Conservation (phyloP, 2,113 vertebrate species). For the Laticauda colubrina region DNA sequence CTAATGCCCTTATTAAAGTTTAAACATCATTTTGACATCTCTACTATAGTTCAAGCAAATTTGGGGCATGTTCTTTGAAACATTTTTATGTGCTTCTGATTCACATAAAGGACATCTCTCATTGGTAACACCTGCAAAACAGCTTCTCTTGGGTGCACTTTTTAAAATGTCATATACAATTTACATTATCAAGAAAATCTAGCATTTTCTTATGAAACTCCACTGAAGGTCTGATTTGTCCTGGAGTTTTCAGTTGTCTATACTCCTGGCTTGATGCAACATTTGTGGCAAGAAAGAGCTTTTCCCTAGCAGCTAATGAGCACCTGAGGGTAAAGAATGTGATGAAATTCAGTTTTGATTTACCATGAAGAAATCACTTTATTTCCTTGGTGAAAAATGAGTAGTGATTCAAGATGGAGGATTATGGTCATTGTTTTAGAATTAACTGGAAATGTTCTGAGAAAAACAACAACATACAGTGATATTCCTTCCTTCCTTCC, state of each 20-base stretch:
- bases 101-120: background rate
- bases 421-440: background rate
- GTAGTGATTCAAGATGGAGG: background rate
- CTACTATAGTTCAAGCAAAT: background rate
- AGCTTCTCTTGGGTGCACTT: background rate
- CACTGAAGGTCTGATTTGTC: background rate
- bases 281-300: background rate
- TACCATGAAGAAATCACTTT: background rate
- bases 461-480: background rate
- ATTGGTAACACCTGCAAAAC: background rate
- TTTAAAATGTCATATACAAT: background rate
- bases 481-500: background rate
- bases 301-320: background rate
- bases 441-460: background rate
- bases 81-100: background rate
- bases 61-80: background rate
- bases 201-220: background rate
- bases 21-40: background rate
- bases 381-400: background rate
- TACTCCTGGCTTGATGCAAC: background rate
- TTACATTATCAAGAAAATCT: background rate
- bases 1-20: background rate
- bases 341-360: background rate
- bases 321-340: background rate
- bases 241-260: background rate